Evolutionary conservation across 2,797 vertebrate genomes (phyloP), one percentile per base, ranked within the genome.

Genomic region (Glossophaga mutica): DNA sequence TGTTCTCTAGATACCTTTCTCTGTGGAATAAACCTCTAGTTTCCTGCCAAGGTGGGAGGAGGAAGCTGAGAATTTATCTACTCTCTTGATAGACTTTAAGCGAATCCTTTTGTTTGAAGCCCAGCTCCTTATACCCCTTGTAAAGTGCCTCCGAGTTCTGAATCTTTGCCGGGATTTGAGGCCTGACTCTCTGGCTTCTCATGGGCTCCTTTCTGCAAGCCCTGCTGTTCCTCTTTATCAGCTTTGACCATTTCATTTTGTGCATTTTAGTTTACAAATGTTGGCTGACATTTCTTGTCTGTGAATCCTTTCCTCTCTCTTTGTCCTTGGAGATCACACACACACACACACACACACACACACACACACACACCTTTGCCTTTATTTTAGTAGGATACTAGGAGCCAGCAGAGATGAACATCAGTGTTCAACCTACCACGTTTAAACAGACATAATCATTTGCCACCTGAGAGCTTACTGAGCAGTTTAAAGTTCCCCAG

Each of bases 161-260:
- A 76, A 3, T 65, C 77, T 92, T 87, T 89, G 18, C 44, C 55
- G 81, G 19, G 11, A 22, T 65, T 70, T 19, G 76, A 94, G 74
- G 14, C 34, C 52, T 34, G 82, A 50, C 71, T 76, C 32, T 15
- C 37, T 29, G 26, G 3, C 32, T 83, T 82, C 55, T 65, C 22
- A 39, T 19, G 32, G n/a, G 37, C 48, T 92, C 7, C 29, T 10
- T 78, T 67, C 70, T 84, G 32, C 0, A 67, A 46, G 39, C 22
- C 55, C 19, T 78, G 26, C 71, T 68, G 2, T 71, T 92, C 24
- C 10, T 59, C 9, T 78, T 55, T 50, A 74, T 62, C 50, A 78
- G 14, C 14, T 85, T 91, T 78, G 55, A 94, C 68, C 11, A 77
- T 85, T 91, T 91, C 59, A 73, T 92, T 37, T 95, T 42, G 67